phyloP scores from a whole-genome alignment of 2,113 vertebrate genomes.

The Hyperopisus bebe region DNA sequence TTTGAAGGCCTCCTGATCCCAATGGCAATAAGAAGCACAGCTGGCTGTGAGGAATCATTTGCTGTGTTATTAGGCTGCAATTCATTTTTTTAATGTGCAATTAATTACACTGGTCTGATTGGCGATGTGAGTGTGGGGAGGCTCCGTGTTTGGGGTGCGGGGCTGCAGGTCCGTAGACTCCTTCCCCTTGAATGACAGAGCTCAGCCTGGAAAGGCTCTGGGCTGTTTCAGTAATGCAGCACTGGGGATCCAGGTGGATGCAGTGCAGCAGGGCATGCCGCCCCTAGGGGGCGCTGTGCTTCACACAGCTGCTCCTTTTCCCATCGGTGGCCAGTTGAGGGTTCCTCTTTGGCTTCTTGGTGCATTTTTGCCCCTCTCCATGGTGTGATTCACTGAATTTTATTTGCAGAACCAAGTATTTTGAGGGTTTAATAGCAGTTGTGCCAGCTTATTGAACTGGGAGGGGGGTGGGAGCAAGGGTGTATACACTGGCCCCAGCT shows the following conservation, averaged over 20 bases:
- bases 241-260: neutral
- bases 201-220: neutral
- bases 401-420: neutral
- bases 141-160: neutral
- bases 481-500: neutral
- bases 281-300: neutral
- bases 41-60: constrained; percentile 23
- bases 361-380: neutral
- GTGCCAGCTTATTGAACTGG: neutral
- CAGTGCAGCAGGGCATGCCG: neutral
- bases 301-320: neutral
- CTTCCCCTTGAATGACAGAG: neutral
- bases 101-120: constrained; percentile 54
- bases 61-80: constrained; percentile 40
- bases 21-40: constrained; percentile 17
- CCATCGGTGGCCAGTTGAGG: neutral
- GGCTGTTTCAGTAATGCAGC: neutral
- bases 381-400: neutral
- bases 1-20: constrained; percentile 31
- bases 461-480: neutral
- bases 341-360: neutral
- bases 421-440: neutral
- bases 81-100: constrained; percentile 46
- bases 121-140: constrained; percentile 8
- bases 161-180: neutral